phyloP scores from a whole-genome alignment of 2,888 invertebrate species.

The Ichneumoninae sp. region DNA sequence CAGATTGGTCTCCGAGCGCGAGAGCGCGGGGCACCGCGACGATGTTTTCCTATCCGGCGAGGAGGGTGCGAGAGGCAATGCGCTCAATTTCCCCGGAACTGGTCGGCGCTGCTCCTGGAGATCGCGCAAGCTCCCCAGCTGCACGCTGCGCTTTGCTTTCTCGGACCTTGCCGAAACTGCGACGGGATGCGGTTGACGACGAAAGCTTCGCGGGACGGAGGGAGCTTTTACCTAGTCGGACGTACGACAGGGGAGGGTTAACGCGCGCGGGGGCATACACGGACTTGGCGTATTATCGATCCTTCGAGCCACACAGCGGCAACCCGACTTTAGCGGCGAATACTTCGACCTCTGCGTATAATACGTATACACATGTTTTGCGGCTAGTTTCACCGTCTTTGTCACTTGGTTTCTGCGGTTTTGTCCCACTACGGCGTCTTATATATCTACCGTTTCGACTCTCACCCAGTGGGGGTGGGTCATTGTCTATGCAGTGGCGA shows the following conservation, averaged over 20 bases:
- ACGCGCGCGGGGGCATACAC: constrained; percentile 50
- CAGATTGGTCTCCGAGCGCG: constrained; percentile 62
- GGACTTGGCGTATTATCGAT: constrained; percentile 15
- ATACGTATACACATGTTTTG: constrained; percentile 26
- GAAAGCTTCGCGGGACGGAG: constrained; percentile 31
- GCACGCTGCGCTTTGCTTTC: constrained; percentile 10
- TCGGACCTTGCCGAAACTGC: not conserved
- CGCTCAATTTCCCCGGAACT: not conserved
- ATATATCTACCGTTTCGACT: not conserved
- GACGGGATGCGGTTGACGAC: constrained; percentile 4
- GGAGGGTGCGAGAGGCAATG: not conserved
- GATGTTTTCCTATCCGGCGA: constrained; percentile 1
- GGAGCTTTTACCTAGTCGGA: constrained; percentile 34
- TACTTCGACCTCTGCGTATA: constrained; percentile 4
- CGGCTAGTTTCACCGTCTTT: constrained; percentile 22
- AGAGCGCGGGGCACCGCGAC: not conserved
- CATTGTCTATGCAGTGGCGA: constrained; percentile 16
- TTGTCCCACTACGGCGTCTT: not conserved
- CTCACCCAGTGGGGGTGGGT: not conserved
- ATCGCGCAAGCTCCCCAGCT: not conserved
- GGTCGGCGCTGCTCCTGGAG: not conserved
- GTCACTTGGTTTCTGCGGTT: constrained; percentile 11
- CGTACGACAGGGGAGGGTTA: constrained; percentile 20
- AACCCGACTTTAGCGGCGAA: constrained; percentile 36
- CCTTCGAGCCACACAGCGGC: constrained; percentile 19